Evolutionary conservation across 2,888 invertebrate species (phyloP), one percentile per base, ranked within the genome.

Genomic region (Hydriomena furcata): DNA sequence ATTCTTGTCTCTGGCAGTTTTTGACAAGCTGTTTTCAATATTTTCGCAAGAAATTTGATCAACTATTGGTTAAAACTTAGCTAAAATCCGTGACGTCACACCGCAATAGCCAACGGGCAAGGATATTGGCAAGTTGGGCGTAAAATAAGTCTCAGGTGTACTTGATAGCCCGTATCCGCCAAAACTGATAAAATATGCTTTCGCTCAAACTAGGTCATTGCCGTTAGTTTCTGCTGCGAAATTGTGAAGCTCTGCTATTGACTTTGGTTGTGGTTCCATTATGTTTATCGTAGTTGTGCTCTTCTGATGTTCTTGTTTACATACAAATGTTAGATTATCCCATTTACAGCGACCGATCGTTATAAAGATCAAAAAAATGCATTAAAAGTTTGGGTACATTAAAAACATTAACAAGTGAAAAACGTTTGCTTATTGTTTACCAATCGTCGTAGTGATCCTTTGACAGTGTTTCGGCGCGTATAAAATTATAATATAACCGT

Each of bases 91-190:
- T 51, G 36, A 45, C 20, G 32, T 46, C 40, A 27, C 47, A 54
- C 45, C 45, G 42, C 59, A 55, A 43, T 41, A 57, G 57, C 51
- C 50, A 44, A 59, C 71, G 62, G 70, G 71, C 72, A 73, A 73
- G 76, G 76, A 79, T 85, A 86, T 85, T 84, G 82, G 84, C 82
- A 80, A 75, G 77, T 76, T 72, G 73, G 73, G 77, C 84, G 83
- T 84, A 84, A 88, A 88, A 86, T 86, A 87, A 79, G 84, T 78
- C 85, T 86, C 87, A 87, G 87, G 88, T 89, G 88, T 82, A 73
- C 68, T 75, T 84, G 84, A 87, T 86, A 76, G 86, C 84, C 73
- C 85, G 82, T 82, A 84, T 84, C 79, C 83, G 84, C 77, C 82
- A 82, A 80, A 84, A 85, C 83, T 85, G 84, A 87, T 87, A 84